A percentile compares a stretch with the other conserved stretches of the same genome.
These are phyloP conservation scores for Neolamprologus ventralis DNA, from an alignment of 2,113 vertebrate genomes.

Conservation along the genomic window DNA sequence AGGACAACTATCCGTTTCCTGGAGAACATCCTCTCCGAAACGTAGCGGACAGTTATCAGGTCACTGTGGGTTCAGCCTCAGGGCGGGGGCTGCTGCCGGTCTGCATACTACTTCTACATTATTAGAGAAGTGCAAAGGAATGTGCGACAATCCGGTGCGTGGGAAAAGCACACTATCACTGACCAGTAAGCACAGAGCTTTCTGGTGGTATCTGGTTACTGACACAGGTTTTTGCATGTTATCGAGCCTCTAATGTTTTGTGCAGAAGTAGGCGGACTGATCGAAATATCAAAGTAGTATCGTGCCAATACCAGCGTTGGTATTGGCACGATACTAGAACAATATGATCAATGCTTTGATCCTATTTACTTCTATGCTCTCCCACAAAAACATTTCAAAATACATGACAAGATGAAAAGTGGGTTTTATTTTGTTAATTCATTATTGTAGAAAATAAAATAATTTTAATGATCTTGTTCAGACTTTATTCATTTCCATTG, in stretches of 20 bases:
- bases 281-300: background rate
- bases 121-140: constrained; percentile 7
- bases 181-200: background rate
- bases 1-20: constrained; percentile 44
- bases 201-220: background rate
- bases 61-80: constrained; percentile 45
- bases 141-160: background rate
- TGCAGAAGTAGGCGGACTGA: background rate
- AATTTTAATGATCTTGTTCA: background rate
- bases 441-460: background rate
- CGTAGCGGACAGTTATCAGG: constrained; percentile 39
- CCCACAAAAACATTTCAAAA: background rate
- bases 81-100: background rate
- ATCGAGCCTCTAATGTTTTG: background rate
- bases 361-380: background rate
- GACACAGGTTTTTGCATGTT: background rate
- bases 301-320: too few relatives aligned
- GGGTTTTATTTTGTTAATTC: background rate
- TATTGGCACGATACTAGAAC: background rate
- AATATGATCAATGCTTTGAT: background rate
- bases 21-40: constrained; percentile 15
- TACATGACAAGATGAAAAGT: background rate
- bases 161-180: background rate
- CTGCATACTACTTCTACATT: background rate
- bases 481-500: background rate